These are phyloP conservation scores for Sycophaga agraensis DNA, from an alignment of 1,140 invertebrate genomes.

Conservation along the genomic window DNA sequence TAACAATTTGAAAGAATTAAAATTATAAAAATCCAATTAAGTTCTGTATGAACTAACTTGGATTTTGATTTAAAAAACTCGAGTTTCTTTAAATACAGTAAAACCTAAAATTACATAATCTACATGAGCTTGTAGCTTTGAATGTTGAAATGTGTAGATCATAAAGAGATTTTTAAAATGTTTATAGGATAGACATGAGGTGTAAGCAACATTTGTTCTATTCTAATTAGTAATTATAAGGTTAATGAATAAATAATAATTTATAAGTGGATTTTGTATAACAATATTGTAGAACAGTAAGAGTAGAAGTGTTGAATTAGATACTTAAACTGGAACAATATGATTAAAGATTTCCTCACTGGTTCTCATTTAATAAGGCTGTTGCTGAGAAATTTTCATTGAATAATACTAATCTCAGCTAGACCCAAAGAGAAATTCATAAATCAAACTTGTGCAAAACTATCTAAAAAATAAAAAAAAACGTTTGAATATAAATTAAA, in stretches of 20 bases:
- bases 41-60: not conserved
- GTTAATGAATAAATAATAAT: conserved; percentile 29
- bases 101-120: conserved; percentile 25
- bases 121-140: conserved; percentile 19
- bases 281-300: conserved; percentile 25
- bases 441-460: conserved; percentile 20
- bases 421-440: not conserved
- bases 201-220: conserved; percentile 18
- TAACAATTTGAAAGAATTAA: conserved; percentile 34
- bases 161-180: conserved; percentile 26
- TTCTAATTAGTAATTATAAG: conserved; percentile 24
- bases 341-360: conserved; percentile 18
- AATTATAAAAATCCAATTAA: conserved; percentile 34
- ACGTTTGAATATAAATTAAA: conserved; percentile 10
- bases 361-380: conserved; percentile 13
- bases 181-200: conserved; percentile 15
- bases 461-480: conserved; percentile 25
- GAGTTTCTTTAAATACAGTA: conserved; percentile 22
- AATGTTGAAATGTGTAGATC: conserved; percentile 1
- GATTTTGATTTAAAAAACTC: conserved; percentile 13
- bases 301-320: conserved; percentile 14
- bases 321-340: conserved; percentile 6
- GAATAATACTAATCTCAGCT: conserved; percentile 32
- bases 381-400: conserved; percentile 19
- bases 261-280: conserved; percentile 24